Base-by-base conservation (phyloP, 2,888 invertebrate genomes). In the Merodon equestris region DNA sequence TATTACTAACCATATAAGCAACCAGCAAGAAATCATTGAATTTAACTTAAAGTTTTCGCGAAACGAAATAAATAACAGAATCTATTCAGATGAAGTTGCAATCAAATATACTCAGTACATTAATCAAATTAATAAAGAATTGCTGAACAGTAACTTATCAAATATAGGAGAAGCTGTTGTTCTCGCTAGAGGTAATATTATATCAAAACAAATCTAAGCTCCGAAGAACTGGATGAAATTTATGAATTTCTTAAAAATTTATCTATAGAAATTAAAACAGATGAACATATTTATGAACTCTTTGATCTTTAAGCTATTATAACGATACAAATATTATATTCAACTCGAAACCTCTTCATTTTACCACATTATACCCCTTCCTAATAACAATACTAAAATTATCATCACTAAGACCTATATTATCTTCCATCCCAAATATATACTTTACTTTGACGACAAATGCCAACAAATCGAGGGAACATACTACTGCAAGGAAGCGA, bases 221-320 rank as follows among this genome's bases (percentile, higher is more conserved):
- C 56, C 4, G 36, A 68, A 13, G 13, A 54, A n/a, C 5, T 40
- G 10, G 40, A 40, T 10, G n/a, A 10, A n/a, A 9, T 40, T 40
- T 40, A 5, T 36, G 36, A 36, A 7, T 36, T 36, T 36, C 10
- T 36, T 10, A 36, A 36, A 36, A 36, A 10, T 36, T 36, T 9
- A 9, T 36, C 36, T 10, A 36, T 36, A 10, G 7, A 7, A 18
- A 50, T 68, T 19, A 50, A 54, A 56, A 68, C 68, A 18, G 38
- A 75, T 17, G 63, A 75, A 63, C 53, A 75, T 27, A 45, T 68
- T 14, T 75, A 70, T n/a, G 75, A 75, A 61, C 17, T 68, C 34
- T 60, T 12, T 15, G 50, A 10, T 13, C 61, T 10, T 68, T 64
- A 27, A 68, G 61, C 4, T 68, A 74, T 18, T 74, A 67, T 47